Evolutionary conservation across 2,113 vertebrate genomes (phyloP).

Genomic region (Micronisus gabar): DNA sequence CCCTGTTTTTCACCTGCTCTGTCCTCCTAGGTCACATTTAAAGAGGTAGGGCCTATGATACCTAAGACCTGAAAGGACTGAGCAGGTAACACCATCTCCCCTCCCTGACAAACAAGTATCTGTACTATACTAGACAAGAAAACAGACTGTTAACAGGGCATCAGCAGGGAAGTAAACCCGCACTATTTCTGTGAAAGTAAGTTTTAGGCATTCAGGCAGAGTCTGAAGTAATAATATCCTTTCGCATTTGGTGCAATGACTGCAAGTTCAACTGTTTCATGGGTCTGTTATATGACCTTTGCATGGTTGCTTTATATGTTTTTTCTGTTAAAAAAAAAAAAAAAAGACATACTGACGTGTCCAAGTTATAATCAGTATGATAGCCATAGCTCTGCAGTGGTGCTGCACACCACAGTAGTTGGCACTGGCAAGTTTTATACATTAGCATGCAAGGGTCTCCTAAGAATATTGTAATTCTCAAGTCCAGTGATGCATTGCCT

Average conservation of each 20-base stretch:
- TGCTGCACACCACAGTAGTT: background rate
- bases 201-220: background rate
- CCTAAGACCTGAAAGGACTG: background rate
- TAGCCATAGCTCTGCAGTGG: accelerated
- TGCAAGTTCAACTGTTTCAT: background rate
- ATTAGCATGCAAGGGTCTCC: accelerated
- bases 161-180: background rate
- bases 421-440: background rate
- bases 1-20: background rate
- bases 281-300: background rate
- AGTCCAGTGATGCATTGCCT: background rate
- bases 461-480: background rate
- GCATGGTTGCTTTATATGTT: background rate
- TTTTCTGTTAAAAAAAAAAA: background rate
- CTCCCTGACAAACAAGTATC: background rate
- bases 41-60: background rate
- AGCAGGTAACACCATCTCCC: background rate
- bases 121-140: background rate
- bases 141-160: background rate
- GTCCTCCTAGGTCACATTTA: background rate
- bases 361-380: background rate
- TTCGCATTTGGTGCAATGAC: background rate
- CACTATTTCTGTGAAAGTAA: background rate
- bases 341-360: background rate
- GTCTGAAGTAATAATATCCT: background rate